A percentile compares a stretch with the other conserved stretches of the same genome.
Conservation (phyloP, 2,797 vertebrate species). For the Melopsittacus undulatus region DNA sequence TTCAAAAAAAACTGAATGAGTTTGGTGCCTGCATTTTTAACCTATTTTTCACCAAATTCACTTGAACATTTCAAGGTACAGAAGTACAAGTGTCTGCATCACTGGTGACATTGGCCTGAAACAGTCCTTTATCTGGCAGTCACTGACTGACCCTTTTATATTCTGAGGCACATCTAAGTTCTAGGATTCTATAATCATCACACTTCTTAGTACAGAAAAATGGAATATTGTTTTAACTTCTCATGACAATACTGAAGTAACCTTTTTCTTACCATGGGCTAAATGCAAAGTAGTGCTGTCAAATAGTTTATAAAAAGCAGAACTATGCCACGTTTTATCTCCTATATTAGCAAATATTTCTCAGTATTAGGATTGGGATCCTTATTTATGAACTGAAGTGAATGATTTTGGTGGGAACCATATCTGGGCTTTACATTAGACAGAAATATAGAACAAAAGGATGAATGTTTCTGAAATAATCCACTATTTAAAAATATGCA, state of each 20-base stretch:
- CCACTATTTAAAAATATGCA: not conserved
- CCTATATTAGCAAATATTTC: not conserved
- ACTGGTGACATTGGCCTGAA: not conserved
- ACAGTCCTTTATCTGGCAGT: not conserved
- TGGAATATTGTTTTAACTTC: not conserved
- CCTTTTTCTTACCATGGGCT: not conserved
- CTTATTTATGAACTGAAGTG: not conserved
- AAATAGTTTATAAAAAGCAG: not conserved
- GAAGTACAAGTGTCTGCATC: not conserved
- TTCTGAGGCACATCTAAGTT: not conserved
- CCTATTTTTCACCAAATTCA: not conserved
- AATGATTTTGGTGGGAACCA: not conserved
- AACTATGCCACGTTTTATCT: not conserved
- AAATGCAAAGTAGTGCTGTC: not conserved
- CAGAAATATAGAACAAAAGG: not conserved
- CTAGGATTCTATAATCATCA: not conserved
- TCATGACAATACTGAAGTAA: not conserved
- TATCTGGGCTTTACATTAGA: not conserved
- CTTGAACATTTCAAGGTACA: not conserved
- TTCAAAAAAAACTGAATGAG: not conserved
- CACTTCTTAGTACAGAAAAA: not conserved
- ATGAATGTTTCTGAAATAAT: not conserved
- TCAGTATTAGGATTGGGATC: not conserved
- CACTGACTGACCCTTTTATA: not conserved
- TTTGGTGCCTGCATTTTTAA: not conserved